Percentiles rank a stretch among this genome's conserved stretches.
These are phyloP conservation scores for Adelphocoris suturalis DNA, from an alignment of 2,888 invertebrate species.

Conservation along the genomic window DNA sequence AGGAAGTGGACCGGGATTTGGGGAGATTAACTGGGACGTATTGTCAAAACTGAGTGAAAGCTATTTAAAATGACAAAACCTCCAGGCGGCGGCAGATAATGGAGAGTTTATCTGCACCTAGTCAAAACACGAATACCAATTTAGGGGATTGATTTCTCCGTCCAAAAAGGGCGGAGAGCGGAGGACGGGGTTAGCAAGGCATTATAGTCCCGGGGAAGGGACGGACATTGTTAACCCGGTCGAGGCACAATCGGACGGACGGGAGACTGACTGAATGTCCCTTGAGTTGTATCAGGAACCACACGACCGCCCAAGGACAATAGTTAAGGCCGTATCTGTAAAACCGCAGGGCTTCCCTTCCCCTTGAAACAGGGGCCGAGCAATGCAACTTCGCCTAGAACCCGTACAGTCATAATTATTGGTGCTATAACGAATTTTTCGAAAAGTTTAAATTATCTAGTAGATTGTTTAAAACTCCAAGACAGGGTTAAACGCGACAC, in stretches of 20 bases:
- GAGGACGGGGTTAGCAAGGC: constrained; percentile 56
- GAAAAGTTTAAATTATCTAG: too few relatives aligned
- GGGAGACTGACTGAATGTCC: constrained; percentile 56
- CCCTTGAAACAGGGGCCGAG: neutral
- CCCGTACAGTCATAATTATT: constrained; percentile 3
- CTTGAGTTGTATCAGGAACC: constrained; percentile 72
- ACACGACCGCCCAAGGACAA: constrained; percentile 72
- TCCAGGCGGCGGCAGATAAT: constrained; percentile 61
- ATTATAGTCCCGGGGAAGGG: constrained; percentile 63
- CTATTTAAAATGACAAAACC: constrained; percentile 70
- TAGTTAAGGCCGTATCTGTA: constrained; percentile 62
- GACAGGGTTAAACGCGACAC: too few relatives aligned
- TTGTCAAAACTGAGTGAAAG: constrained; percentile 63
- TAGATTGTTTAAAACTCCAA: too few relatives aligned
- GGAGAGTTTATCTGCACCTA: constrained; percentile 65
- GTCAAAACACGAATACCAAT: constrained; percentile 71
- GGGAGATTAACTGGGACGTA: constrained; percentile 60
- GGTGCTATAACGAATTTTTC: too few relatives aligned
- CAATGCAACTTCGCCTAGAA: neutral
- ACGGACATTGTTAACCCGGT: constrained; percentile 55
- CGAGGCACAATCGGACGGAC: constrained; percentile 59
- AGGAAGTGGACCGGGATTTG: constrained; percentile 49
- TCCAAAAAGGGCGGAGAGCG: constrained; percentile 47
- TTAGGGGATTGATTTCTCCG: constrained; percentile 66
- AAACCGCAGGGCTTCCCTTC: constrained; percentile 62